These are phyloP conservation scores for Lithobates pipiens DNA, from an alignment of 2,797 vertebrate genomes.

Conservation along the genomic window DNA sequence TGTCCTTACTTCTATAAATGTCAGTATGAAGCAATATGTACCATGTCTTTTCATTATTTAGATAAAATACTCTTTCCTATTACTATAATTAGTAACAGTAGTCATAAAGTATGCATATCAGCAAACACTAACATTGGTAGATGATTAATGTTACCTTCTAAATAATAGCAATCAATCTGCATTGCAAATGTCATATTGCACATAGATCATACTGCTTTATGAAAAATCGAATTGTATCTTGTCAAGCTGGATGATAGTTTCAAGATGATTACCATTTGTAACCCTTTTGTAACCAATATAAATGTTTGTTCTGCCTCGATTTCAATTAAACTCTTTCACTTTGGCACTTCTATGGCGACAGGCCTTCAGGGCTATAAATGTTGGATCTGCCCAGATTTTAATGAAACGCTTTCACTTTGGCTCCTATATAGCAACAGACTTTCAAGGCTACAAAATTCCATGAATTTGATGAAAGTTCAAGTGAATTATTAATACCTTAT, in stretches of 20 bases:
- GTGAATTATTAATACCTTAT: not conserved
- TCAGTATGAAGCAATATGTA: conserved; percentile 9
- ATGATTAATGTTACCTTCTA: not conserved
- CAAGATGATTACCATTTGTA: not conserved
- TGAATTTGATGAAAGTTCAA: not conserved
- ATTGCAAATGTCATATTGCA: not conserved
- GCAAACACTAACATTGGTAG: not conserved
- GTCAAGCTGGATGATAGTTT: not conserved
- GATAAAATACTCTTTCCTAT: not conserved
- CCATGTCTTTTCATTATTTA: not conserved
- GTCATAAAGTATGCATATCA: not conserved
- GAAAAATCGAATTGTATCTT: not conserved
- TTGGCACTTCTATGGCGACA: too few species aligned
- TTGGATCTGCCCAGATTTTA: not conserved
- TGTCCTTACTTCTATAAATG: not conserved
- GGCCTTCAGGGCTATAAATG: too few species aligned
- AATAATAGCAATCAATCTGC: not conserved
- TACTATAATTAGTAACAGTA: not conserved
- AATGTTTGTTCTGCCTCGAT: not conserved
- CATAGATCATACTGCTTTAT: not conserved
- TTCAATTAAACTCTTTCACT: too few species aligned
- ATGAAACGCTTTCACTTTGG: not conserved
- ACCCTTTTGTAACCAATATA: not conserved
- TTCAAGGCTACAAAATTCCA: too few species aligned
- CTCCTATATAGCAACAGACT: too few species aligned